Conservation (phyloP, 2,113 vertebrate species). For the Noturus placidus region DNA sequence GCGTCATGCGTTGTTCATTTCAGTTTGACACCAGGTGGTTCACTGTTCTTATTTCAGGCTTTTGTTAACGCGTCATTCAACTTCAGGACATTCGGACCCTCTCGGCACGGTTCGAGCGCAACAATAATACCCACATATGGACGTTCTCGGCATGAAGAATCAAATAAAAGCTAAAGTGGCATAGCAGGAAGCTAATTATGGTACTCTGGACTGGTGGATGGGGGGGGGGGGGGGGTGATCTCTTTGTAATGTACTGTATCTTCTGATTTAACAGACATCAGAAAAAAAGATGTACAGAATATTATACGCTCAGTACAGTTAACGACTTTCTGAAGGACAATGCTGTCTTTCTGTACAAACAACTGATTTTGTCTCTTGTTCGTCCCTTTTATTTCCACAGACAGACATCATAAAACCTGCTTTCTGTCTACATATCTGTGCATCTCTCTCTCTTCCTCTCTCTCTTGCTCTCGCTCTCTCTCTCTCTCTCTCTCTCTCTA, state of each 20-base stretch:
- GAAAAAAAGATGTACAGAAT: neutral
- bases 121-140: slow-evolving; percentile 24
- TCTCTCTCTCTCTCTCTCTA: neutral
- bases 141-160: neutral
- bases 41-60: neutral
- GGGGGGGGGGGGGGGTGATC: slow-evolving; percentile 24
- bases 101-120: neutral
- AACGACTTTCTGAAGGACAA: neutral
- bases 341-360: neutral
- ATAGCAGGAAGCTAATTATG: slow-evolving; percentile 28
- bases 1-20: neutral
- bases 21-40: neutral
- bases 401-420: neutral
- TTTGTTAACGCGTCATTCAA: no score
- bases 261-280: neutral
- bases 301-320: neutral
- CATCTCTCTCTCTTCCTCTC: neutral
- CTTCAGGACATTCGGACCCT: slow-evolving; percentile 12
- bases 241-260: neutral
- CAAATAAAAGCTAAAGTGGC: slow-evolving; percentile 2
- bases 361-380: neutral
- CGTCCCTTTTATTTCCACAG: neutral
- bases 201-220: slow-evolving; percentile 12
- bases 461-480: neutral
- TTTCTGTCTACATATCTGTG: neutral